Conservation (phyloP, 2,888 invertebrate genomes). For the Campoletis raptor region DNA sequence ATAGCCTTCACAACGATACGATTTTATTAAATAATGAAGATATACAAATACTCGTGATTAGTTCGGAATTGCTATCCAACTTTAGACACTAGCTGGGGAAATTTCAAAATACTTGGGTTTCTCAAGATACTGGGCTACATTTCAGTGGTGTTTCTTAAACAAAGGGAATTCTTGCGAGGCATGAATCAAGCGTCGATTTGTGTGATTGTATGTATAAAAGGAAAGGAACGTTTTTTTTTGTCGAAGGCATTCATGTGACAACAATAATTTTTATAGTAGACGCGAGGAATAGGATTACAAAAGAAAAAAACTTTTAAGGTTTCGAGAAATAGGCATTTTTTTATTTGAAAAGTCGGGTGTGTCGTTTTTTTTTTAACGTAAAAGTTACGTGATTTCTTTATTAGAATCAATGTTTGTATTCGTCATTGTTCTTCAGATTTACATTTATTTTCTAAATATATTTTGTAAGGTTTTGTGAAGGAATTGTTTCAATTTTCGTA, state of each 20-base stretch:
- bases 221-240: background rate
- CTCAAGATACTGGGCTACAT: background rate
- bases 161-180: background rate
- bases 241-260: background rate
- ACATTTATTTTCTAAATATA: background rate
- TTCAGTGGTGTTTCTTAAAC: background rate
- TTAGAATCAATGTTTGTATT: background rate
- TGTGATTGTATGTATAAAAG: background rate
- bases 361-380: background rate
- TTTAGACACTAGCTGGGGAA: background rate
- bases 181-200: background rate
- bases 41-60: slow-evolving; percentile 8
- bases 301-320: background rate
- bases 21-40: slow-evolving; percentile 2
- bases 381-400: background rate
- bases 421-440: background rate
- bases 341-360: background rate
- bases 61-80: background rate
- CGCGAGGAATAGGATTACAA: background rate
- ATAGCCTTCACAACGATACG: background rate
- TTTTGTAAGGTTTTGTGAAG: background rate
- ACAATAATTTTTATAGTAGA: too few species aligned
- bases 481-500: background rate
- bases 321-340: background rate
- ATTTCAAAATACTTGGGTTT: background rate